Evolutionary conservation across 2,797 vertebrate genomes (phyloP).

Genomic region (Neosilurus mollespiculum): DNA sequence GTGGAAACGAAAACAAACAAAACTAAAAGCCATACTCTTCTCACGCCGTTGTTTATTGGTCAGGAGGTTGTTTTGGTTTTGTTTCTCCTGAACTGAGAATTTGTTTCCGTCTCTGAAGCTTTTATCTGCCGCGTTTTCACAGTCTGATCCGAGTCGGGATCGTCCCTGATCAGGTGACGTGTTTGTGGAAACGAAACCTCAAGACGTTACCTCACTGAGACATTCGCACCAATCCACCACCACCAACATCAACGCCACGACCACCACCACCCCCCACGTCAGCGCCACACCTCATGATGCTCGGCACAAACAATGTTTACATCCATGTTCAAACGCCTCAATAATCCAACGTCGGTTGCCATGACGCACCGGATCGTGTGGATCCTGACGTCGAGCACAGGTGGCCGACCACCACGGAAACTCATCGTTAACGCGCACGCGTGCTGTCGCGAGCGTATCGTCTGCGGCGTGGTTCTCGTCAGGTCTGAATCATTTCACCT

Average conservation of each 20-base stretch:
- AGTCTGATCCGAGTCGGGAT: background rate
- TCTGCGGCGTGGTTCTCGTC: background rate
- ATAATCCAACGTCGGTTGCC: slow-evolving; percentile 17
- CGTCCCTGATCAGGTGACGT: background rate
- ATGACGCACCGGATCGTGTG: background rate
- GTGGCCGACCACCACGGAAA: background rate
- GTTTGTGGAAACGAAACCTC: slow-evolving; percentile 15
- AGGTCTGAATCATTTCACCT: background rate
- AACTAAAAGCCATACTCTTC: slow-evolving; percentile 62
- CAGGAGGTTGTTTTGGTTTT: background rate
- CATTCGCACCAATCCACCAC: background rate
- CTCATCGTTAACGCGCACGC: background rate
- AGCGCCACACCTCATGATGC: slow-evolving; percentile 24
- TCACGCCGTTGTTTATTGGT: background rate
- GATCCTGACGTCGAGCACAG: slow-evolving; percentile 24
- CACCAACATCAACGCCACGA: no score
- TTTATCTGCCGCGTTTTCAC: slow-evolving; percentile 2
- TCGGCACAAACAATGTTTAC: slow-evolving; percentile 52
- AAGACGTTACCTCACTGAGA: slow-evolving; percentile 29
- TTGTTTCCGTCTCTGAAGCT: slow-evolving; percentile 33
- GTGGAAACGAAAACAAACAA: slow-evolving; percentile 34
- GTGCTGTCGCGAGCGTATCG: no score
- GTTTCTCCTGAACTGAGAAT: slow-evolving; percentile 12
- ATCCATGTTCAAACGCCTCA: slow-evolving; percentile 37
- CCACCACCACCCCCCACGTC: background rate